Percentiles rank a stretch among this genome's conserved stretches.
phyloP scores from a whole-genome alignment of 1,140 invertebrate species.

The Hyles euphorbiae region DNA sequence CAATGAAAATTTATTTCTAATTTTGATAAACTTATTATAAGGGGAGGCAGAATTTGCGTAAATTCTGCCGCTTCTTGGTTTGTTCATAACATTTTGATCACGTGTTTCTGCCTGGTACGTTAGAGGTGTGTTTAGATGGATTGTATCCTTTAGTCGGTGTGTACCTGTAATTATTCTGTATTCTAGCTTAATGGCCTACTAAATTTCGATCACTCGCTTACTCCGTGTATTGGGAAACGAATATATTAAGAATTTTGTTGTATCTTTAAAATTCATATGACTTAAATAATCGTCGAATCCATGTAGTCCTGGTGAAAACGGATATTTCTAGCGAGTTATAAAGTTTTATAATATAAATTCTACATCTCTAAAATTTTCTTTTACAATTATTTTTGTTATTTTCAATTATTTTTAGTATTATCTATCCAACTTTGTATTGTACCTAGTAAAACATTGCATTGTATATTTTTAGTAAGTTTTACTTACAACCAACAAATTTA shows the following conservation, averaged over 20 bases:
- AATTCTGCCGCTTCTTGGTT: slow-evolving; percentile 20
- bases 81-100: slow-evolving; percentile 38
- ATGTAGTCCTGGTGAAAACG: too few species aligned
- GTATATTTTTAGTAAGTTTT: too few species aligned
- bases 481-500: too few species aligned
- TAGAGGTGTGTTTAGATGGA: slow-evolving; percentile 33
- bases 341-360: too few species aligned
- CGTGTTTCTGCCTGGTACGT: slow-evolving; percentile 39
- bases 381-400: too few species aligned
- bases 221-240: not conserved
- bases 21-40: not conserved
- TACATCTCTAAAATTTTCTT: too few species aligned
- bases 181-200: slow-evolving; percentile 43
- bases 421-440: too few species aligned
- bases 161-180: slow-evolving; percentile 16
- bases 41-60: not conserved
- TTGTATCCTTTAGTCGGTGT: slow-evolving; percentile 22
- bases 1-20: not conserved
- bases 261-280: too few species aligned
- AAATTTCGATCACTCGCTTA: slow-evolving; percentile 36
- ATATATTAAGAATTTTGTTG: not conserved
- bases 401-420: too few species aligned
- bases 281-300: too few species aligned
- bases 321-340: too few species aligned
- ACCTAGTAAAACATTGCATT: too few species aligned